Base-by-base conservation (phyloP, 1,140 invertebrate species). In the Penaeus chinensis region DNA sequence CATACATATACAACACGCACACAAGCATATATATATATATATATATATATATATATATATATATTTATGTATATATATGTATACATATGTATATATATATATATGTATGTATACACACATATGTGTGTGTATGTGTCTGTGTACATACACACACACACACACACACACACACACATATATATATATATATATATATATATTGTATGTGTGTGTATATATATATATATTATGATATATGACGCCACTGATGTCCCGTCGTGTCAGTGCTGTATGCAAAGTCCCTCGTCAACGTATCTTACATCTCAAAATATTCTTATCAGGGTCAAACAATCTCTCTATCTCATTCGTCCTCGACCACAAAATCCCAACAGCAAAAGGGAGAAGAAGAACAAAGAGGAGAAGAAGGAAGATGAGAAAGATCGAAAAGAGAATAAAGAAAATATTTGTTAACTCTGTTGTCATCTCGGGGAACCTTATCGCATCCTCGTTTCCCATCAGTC, bases 171-270 rank as follows among this genome's bases (percentile, higher is more conserved):
- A 87, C 86, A 84, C 82, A 90, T 89, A 85, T 89, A 90, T 89
- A 90, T 83, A 88, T 85, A 89, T 86, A 88, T 89, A 89, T 86
- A 89, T 91, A 88, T 89, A 90, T 90, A 90, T 87, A 90, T 90
- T 89, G 87, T 65, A 82, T 63, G 27, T 81, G 63, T 81, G 63
- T 81, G 8, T 27, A 37, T 82, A 65, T 82, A 69, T 69, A 66
- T 82, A 37, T 82, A 69, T 37, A 63, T 80, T n/a, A n/a, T 22
- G 47, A 19, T 22, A n/a, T 54, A 20, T 80, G 16, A 42, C 22
- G 32, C 61, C 20, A 19, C 3, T 69, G 22, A n/a, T 66, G 20
- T 22, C 42, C 47, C 22, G 63, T 19, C 24, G 66, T 3, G n/a
- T 63, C 18, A 37, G 80, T 20, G n/a, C 3, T 3, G 24, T 24